These are phyloP conservation scores for Corythaixoides concolor DNA, from an alignment of 2,113 vertebrate species.

Conservation along the genomic window DNA sequence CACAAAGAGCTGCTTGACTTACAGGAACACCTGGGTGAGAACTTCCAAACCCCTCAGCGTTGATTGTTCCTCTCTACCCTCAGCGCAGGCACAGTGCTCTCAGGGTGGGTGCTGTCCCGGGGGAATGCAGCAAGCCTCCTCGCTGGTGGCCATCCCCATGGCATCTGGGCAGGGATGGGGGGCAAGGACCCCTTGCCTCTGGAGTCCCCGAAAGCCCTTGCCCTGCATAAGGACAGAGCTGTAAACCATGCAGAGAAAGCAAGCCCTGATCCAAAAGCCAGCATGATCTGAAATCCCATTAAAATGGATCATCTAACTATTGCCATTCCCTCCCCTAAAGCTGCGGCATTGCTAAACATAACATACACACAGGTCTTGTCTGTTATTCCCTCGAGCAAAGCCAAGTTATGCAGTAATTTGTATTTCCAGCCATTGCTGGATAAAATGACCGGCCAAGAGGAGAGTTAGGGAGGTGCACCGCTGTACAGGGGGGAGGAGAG, in stretches of 20 bases:
- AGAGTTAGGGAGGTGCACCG: accelerated
- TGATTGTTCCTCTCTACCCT: background rate
- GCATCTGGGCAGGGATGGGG: background rate
- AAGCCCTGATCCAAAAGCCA: background rate
- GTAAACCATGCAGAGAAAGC: background rate
- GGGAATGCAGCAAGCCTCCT: background rate
- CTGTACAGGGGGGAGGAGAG: background rate
- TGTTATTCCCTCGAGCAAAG: background rate
- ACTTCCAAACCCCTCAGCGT: background rate
- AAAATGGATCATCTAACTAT: background rate
- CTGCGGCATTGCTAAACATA: background rate
- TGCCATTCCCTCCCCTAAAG: background rate
- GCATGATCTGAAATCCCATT: background rate
- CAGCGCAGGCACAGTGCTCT: accelerated
- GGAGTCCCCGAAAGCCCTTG: background rate
- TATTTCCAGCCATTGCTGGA: background rate
- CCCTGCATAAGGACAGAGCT: background rate
- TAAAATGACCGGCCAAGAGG: background rate
- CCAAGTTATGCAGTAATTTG: background rate
- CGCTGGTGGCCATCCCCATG: background rate
- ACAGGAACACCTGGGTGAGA: background rate
- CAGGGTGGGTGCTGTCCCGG: accelerated
- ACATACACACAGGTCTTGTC: background rate
- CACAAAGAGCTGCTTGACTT: background rate
- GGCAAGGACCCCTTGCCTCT: accelerated